Conservation (phyloP, 2,888 invertebrate species). For the Achlya flavicornis region DNA sequence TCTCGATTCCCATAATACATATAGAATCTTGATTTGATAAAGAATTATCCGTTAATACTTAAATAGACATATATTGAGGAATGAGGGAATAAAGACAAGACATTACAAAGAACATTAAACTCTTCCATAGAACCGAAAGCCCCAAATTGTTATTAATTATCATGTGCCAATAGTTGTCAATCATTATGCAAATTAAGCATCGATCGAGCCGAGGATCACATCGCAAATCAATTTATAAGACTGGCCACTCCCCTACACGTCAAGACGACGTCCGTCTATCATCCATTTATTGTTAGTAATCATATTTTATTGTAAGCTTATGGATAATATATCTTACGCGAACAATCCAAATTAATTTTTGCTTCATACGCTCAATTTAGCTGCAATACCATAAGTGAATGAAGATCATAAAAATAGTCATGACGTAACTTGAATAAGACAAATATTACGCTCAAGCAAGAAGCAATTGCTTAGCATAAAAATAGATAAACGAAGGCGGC, state of each 20-base stretch:
- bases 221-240: constrained; percentile 29
- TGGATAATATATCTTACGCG: not conserved
- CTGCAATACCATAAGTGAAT: not conserved
- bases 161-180: constrained; percentile 22
- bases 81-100: not conserved
- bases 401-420: not conserved
- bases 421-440: not conserved
- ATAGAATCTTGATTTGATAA: too few species aligned
- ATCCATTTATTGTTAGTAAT: constrained; percentile 22
- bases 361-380: not conserved
- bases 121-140: constrained; percentile 26
- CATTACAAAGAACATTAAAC: too few species aligned
- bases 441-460: not conserved
- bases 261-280: constrained; percentile 21
- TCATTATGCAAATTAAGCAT: constrained; percentile 27
- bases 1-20: too few species aligned
- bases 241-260: constrained; percentile 30
- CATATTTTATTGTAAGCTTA: not conserved
- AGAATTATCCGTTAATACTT: too few species aligned
- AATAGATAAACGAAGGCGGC: not conserved
- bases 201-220: constrained; percentile 31
- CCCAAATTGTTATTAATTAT: constrained; percentile 25
- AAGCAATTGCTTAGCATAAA: constrained; percentile 2
- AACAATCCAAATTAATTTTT: not conserved
- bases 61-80: too few species aligned